Conservation (phyloP, 2,888 invertebrate genomes). For the Scaptomyza reducta region DNA sequence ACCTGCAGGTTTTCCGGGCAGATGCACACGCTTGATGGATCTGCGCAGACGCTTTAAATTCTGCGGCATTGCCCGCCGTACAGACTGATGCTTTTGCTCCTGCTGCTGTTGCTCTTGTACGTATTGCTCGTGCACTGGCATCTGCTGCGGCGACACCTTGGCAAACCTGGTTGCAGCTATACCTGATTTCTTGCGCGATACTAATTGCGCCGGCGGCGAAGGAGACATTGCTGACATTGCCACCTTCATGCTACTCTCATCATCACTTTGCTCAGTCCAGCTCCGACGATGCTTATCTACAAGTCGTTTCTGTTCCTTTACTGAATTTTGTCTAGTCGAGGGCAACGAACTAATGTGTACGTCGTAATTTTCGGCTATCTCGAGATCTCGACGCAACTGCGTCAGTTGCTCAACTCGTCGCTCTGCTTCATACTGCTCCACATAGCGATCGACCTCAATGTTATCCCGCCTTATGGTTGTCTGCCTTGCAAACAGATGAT, state of each 20-base stretch:
- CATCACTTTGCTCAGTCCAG: constrained; percentile 57
- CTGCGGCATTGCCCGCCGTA: constrained; percentile 62
- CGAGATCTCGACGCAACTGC: constrained; percentile 65
- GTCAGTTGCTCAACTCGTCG: constrained; percentile 61
- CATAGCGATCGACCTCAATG: constrained; percentile 81
- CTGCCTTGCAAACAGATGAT: constrained; percentile 81
- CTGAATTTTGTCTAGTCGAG: constrained; percentile 64
- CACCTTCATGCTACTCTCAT: constrained; percentile 77
- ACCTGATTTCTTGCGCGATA: constrained; percentile 49
- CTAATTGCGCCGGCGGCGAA: neutral
- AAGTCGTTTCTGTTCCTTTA: constrained; percentile 30
- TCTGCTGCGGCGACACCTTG: constrained; percentile 62
- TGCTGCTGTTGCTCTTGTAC: neutral
- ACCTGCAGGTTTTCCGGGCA: constrained; percentile 27
- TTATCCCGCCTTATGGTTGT: constrained; percentile 78
- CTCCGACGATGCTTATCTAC: constrained; percentile 15
- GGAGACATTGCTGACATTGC: constrained; percentile 17
- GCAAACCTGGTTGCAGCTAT: constrained; percentile 75
- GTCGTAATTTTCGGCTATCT: constrained; percentile 76
- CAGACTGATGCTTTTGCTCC: constrained; percentile 8
- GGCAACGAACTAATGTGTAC: constrained; percentile 71
- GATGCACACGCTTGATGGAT: constrained; percentile 69
- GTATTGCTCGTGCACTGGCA: constrained; percentile 40
- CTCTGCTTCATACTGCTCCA: constrained; percentile 78
- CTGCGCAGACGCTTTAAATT: constrained; percentile 77